Percentiles rank a stretch among this genome's conserved stretches.
Conservation (phyloP, 2,113 vertebrate species). For the Odontesthes bonariensis region DNA sequence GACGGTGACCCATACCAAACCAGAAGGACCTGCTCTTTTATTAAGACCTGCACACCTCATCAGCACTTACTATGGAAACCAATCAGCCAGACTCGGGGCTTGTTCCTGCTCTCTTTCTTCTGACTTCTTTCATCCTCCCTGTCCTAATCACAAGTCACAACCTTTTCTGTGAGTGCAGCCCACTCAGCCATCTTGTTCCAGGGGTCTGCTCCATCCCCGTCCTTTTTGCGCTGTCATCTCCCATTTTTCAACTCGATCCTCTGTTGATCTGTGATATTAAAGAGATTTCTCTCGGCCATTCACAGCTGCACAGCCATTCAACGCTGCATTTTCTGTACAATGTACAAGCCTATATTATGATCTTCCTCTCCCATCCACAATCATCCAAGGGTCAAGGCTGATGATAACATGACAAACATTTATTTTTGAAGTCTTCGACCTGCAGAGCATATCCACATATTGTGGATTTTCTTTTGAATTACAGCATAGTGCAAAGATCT, state of each 20-base stretch:
- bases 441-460: too few species aligned
- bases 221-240: slow-evolving; percentile 59
- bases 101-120: slow-evolving; percentile 46
- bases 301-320: neutral
- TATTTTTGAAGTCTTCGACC: too few species aligned
- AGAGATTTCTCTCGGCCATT: neutral
- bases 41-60: slow-evolving; percentile 64
- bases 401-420: too few species aligned
- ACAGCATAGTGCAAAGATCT: too few species aligned
- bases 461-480: too few species aligned
- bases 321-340: neutral
- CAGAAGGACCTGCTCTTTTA: slow-evolving; percentile 59
- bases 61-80: slow-evolving; percentile 82
- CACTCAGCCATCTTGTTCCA: slow-evolving; percentile 62
- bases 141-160: slow-evolving; percentile 66
- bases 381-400: too few species aligned
- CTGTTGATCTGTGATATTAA: too few species aligned
- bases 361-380: too few species aligned
- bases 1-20: slow-evolving; percentile 47
- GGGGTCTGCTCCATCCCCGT: slow-evolving; percentile 21
- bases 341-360: too few species aligned
- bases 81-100: slow-evolving; percentile 69
- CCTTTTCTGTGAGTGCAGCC: slow-evolving; percentile 49
- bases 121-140: slow-evolving; percentile 62
- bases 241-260: slow-evolving; percentile 13